Evolutionary conservation across 2,113 vertebrate species (phyloP), one percentile per base, ranked within the genome.

Genomic region (rat (Rattus norvegicus)): DNA sequence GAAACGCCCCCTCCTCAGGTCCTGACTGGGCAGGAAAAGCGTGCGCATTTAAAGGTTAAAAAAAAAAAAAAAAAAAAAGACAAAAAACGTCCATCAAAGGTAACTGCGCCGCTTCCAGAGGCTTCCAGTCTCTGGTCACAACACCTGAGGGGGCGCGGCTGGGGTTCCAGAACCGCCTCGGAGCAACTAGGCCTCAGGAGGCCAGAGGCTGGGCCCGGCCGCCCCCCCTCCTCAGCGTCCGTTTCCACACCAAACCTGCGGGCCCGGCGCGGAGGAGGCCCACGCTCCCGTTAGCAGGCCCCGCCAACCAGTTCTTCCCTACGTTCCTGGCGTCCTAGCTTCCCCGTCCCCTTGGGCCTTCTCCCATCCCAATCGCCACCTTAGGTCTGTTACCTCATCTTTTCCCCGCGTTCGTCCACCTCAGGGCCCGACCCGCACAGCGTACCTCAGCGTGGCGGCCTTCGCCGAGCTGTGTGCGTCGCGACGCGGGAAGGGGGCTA

Each of bases 351-450:
- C 30, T 4, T 1, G 5, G 47, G 30, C n/a, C 63, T 17, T 22
- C 89, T 10, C 33, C 13, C 28, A 75, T 26, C 49, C 33, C 39
- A 8, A 65, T 17, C 36, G 12, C 79, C 72, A 36, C 61, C 76
- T 17, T 36, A 22, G 3, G 10, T 22, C 49, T 9, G 36, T 92
- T 94, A 96, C 92, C 90, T 93, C 90, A 39, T 6, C 30, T 52
- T 6, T 4, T 4, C 36, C 24, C 2, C 1, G 30, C 28, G 49
- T 52, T 28, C 19, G 80, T 28, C 79, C 54, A 7, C 52, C 28
- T 2, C 10, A 54, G 2, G 0, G 7, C 73, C 13, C 36, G 0
- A 10, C 22, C 39, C 30, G 36, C 6, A 47, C 69, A 5, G 3
- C 12, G 0, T 1, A 59, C 90, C 70, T 30, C 88, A 4, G n/a